A percentile compares a stretch with the other conserved stretches of the same genome.
phyloP scores from a whole-genome alignment of 2,113 vertebrate species.

The Dicrurus megarhynchus region DNA sequence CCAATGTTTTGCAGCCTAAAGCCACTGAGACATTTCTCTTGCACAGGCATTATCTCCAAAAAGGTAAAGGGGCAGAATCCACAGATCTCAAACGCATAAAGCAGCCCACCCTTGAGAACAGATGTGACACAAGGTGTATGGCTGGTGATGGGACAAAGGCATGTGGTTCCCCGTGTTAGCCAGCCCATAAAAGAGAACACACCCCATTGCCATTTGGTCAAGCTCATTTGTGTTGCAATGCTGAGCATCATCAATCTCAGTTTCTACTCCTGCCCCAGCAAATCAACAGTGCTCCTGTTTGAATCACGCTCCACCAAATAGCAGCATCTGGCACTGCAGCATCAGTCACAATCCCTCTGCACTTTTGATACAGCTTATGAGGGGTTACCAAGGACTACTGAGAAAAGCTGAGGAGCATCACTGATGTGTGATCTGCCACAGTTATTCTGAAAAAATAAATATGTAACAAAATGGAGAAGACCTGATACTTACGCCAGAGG shows the following conservation, averaged over 20 bases:
- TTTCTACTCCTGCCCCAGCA: neutral
- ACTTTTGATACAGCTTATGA: neutral
- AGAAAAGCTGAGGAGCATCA: neutral
- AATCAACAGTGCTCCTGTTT: neutral
- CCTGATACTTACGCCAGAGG: neutral
- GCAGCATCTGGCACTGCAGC: neutral
- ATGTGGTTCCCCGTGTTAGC: rapidly evolving
- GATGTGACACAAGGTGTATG: neutral
- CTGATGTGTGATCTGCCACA: neutral
- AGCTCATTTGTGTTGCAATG: neutral
- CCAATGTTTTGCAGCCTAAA: neutral
- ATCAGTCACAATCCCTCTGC: neutral
- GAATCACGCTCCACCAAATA: neutral
- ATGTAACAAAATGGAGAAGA: neutral
- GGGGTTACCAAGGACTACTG: neutral
- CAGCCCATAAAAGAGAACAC: neutral
- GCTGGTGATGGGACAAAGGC: neutral
- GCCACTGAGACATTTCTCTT: neutral
- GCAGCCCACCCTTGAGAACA: rapidly evolving
- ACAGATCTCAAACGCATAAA: neutral
- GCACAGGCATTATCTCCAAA: neutral
- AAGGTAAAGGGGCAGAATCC: neutral
- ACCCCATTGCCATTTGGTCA: neutral
- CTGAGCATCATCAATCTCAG: neutral
- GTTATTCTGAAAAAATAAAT: neutral